Evolutionary conservation across 2,113 vertebrate genomes (phyloP).

Genomic region (Dromaius novaehollandiae): DNA sequence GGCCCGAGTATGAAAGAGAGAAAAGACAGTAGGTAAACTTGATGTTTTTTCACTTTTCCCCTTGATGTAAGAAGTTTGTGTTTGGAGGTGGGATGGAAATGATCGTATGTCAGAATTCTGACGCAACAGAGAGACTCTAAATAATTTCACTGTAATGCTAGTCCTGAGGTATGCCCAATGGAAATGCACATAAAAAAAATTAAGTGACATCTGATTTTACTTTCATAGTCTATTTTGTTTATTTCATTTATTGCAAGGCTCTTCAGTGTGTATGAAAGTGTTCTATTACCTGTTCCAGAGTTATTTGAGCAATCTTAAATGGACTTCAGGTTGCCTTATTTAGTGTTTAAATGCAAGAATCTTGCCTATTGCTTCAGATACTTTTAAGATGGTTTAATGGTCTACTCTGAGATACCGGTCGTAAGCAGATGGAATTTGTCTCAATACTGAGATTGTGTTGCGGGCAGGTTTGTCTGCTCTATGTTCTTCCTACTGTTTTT

Average conservation of each 20-base stretch:
- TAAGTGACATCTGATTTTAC: background rate
- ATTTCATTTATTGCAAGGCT: background rate
- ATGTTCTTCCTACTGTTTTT: background rate
- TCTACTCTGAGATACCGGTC: background rate
- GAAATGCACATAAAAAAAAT: background rate
- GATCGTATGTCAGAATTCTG: background rate
- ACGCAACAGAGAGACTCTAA: background rate
- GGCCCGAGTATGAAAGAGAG: background rate
- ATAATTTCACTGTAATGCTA: background rate
- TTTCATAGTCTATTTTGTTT: background rate
- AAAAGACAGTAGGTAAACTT: background rate
- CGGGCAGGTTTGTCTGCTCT: background rate
- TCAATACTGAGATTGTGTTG: background rate
- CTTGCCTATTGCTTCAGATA: background rate
- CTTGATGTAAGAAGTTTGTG: background rate
- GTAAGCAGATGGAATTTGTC: background rate
- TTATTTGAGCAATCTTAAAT: background rate
- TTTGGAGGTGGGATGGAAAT: background rate
- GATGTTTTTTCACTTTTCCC: background rate
- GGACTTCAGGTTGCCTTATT: background rate
- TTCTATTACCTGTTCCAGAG: background rate
- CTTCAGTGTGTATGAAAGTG: background rate
- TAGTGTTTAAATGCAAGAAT: background rate
- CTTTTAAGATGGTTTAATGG: background rate
- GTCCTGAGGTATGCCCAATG: background rate